Base-by-base conservation (phyloP, 2,113 vertebrate species). In the Seriola aureovittata region DNA sequence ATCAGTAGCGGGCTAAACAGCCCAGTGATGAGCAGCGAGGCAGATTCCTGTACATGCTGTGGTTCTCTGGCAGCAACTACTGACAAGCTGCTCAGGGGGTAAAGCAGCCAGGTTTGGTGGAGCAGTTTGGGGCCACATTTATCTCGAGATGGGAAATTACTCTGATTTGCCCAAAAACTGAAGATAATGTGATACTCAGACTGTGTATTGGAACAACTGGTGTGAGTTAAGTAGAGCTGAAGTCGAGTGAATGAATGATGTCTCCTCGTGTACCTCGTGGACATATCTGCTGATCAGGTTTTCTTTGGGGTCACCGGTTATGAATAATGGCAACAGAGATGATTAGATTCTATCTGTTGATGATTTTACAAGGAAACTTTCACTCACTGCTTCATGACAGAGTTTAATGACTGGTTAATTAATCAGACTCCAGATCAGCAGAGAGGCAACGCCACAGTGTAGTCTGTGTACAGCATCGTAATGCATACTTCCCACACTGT, bases 61-160 rank as follows among this genome's bases (percentile, higher is more conserved):
- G 50, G 54, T 48, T 72, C 85, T 75, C 72, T 87, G 78, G 85
- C 75, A 75, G 32, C n/a, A 4, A 64, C 60, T 10, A 71, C 78
- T 72, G 72, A 85, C 75, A 88, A 85, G 62, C 86, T 85, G 85
- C 67, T 88, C 76, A 21, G 75, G 67, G 21, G 50, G 55, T 63
- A 19, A 44, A 72, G 69, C 25, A 63, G 69, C 72, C 78, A 74
- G 48, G 46, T 78, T 73, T 70, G 14, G 46, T 40, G 19, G 64
- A 84, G 52, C 63, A 70, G 63, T 82, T 69, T 78, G 25, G 67
- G 8, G 5, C 71, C 67, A 80, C 69, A 85, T 89, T 57, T 86
- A 80, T 44, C 19, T 57, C 36, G 9, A 76, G 55, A 65, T 85
- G 75, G 40, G 23, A 83, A 85, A 66, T 59, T 4, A 62, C 3